Evolutionary conservation across 2,113 vertebrate genomes (phyloP).

Genomic region (Climacteris rufus): DNA sequence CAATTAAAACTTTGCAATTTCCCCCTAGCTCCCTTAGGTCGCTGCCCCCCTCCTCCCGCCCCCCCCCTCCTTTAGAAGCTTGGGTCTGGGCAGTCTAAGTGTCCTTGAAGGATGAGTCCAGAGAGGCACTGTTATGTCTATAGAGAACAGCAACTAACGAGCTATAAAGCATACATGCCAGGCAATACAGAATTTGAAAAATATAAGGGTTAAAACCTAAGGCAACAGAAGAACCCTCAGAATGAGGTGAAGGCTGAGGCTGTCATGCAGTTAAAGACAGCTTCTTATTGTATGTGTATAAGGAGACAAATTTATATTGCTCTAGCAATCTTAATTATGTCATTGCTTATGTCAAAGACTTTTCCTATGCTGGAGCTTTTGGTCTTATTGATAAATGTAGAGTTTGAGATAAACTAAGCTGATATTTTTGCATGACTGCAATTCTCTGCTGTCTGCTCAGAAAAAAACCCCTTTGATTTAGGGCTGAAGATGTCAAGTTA

Average conservation of each 20-base stretch:
- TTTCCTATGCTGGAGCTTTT: neutral
- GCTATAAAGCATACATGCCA: too few relatives aligned
- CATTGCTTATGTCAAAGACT: neutral
- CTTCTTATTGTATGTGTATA: neutral
- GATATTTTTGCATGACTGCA: neutral
- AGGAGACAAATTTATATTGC: neutral
- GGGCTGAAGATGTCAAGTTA: neutral
- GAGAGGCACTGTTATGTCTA: too few relatives aligned
- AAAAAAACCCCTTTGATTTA: neutral
- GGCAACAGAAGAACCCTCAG: neutral
- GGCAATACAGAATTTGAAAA: too few relatives aligned
- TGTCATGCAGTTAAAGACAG: neutral
- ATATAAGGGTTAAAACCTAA: too few relatives aligned
- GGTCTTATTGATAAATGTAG: neutral
- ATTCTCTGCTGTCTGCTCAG: neutral
- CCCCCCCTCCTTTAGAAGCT: too few relatives aligned
- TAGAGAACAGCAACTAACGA: too few relatives aligned
- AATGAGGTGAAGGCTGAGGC: neutral
- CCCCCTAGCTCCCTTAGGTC: too few relatives aligned
- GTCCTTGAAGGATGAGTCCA: too few relatives aligned
- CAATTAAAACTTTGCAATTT: too few relatives aligned
- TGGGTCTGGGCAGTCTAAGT: too few relatives aligned
- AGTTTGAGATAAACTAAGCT: neutral
- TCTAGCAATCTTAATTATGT: neutral
- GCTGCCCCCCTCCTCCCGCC: too few relatives aligned